Evolutionary conservation across 2,888 invertebrate genomes (phyloP).

Genomic region (Alloscopus bannaensis): DNA sequence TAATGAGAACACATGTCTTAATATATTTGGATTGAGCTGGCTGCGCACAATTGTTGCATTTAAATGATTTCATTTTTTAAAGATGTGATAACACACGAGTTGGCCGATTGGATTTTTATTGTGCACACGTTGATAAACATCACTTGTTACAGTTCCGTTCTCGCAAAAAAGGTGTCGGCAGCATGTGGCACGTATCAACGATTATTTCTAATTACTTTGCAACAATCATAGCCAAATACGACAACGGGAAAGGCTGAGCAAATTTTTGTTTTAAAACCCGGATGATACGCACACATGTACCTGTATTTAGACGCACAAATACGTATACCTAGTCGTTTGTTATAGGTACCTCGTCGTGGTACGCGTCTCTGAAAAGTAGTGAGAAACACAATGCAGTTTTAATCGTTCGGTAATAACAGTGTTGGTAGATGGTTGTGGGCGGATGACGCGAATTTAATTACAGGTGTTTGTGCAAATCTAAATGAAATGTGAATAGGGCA

Average conservation of each 20-base stretch:
- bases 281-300: too few relatives aligned
- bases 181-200: too few relatives aligned
- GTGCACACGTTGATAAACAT: neutral
- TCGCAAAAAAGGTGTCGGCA: too few relatives aligned
- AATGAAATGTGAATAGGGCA: slow-evolving; percentile 33
- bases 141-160: neutral
- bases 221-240: neutral
- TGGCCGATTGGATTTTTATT: neutral
- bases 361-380: neutral
- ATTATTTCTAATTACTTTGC: slow-evolving; percentile 8
- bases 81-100: neutral
- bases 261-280: neutral
- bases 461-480: slow-evolving; percentile 35
- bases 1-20: neutral
- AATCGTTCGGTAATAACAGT: slow-evolving; percentile 34
- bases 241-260: neutral
- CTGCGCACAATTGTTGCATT: slow-evolving; percentile 8
- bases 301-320: neutral
- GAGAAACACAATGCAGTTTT: slow-evolving; percentile 23
- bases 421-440: slow-evolving; percentile 31
- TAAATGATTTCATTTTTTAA: slow-evolving; percentile 17
- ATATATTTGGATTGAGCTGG: neutral
- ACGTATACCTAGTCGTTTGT: neutral
- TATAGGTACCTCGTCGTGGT: too few relatives aligned
- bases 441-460: slow-evolving; percentile 53